Evolutionary conservation across 2,888 invertebrate genomes (phyloP).

Genomic region (Cataglyphis rosenhaueri): DNA sequence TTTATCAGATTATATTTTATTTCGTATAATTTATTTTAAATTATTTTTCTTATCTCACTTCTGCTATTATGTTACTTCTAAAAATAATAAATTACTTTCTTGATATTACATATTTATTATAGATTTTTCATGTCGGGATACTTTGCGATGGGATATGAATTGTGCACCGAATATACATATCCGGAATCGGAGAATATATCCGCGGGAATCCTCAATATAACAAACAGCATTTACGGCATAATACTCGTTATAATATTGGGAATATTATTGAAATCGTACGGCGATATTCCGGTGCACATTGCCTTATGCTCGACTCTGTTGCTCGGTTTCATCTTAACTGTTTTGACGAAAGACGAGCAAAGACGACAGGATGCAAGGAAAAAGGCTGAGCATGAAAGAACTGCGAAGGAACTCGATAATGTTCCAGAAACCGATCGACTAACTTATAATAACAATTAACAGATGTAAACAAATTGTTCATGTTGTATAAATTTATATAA

Average conservation of each 20-base stretch:
- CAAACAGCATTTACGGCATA: constrained; percentile 82
- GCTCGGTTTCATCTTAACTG: constrained; percentile 79
- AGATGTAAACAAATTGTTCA: not conserved
- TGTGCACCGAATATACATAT: constrained; percentile 91
- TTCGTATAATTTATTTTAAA: not conserved
- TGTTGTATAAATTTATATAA: not conserved
- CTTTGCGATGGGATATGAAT: constrained; percentile 91
- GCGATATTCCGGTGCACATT: constrained; percentile 82
- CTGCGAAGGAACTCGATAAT: constrained; percentile 25
- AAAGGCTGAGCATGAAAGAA: constrained; percentile 57
- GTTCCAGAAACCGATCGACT: not conserved
- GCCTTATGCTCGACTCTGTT: constrained; percentile 77
- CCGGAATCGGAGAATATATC: constrained; percentile 91
- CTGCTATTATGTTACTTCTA: not conserved
- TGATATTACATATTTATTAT: constrained; percentile 65
- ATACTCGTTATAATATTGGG: constrained; percentile 80
- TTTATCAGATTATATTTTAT: not conserved
- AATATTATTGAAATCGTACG: constrained; percentile 77
- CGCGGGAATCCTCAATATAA: constrained; percentile 89
- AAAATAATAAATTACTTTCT: not conserved
- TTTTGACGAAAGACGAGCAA: constrained; percentile 80
- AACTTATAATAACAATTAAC: not conserved
- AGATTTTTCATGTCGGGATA: constrained; percentile 92
- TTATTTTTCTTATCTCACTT: not conserved
- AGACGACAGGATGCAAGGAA: constrained; percentile 78